Evolutionary conservation across 2,797 vertebrate genomes (phyloP).

Genomic region (Morelia viridis): DNA sequence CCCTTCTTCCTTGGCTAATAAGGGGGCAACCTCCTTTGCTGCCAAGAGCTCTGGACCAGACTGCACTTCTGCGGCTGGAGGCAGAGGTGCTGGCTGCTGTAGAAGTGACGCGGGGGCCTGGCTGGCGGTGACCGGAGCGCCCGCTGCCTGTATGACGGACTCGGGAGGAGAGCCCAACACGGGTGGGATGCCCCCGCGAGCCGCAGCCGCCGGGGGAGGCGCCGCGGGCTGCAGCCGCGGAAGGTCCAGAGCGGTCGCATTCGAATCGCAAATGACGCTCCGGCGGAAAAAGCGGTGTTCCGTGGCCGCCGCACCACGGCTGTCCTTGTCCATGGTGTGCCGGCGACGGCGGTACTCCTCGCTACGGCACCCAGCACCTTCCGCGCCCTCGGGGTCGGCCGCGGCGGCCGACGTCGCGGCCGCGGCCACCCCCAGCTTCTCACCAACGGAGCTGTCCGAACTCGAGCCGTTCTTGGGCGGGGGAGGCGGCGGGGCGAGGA

Average conservation of each 20-base stretch:
- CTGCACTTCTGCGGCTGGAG: constrained; percentile 42
- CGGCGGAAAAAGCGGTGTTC: constrained; percentile 97
- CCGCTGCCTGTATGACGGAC: constrained; percentile 27
- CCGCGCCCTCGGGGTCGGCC: constrained; percentile 27
- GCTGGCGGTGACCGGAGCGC: constrained; percentile 20
- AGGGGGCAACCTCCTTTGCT: constrained; percentile 45
- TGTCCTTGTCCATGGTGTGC: constrained; percentile 98
- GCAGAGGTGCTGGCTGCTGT: constrained; percentile 34
- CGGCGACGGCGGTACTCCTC: constrained; percentile 89
- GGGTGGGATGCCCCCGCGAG: constrained; percentile 51
- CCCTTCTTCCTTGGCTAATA: constrained; percentile 62
- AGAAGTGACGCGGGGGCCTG: constrained; percentile 50
- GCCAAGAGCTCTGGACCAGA: constrained; percentile 55
- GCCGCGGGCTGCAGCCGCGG: constrained; percentile 84
- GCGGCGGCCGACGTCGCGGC: constrained; percentile 40
- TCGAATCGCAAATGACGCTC: constrained; percentile 98
- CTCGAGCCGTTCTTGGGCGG: constrained; percentile 91
- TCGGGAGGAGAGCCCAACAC: constrained; percentile 55
- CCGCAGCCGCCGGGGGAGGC: constrained; percentile 71
- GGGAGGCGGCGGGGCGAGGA: constrained; percentile 81
- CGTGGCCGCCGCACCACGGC: constrained; percentile 80
- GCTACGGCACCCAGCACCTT: constrained; percentile 58
- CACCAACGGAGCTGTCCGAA: constrained; percentile 86
- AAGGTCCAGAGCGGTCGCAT: constrained; percentile 92
- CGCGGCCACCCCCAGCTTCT: constrained; percentile 70